These are phyloP conservation scores for Rallus crepitans DNA, from an alignment of 2,797 vertebrate genomes.

Conservation along the genomic window DNA sequence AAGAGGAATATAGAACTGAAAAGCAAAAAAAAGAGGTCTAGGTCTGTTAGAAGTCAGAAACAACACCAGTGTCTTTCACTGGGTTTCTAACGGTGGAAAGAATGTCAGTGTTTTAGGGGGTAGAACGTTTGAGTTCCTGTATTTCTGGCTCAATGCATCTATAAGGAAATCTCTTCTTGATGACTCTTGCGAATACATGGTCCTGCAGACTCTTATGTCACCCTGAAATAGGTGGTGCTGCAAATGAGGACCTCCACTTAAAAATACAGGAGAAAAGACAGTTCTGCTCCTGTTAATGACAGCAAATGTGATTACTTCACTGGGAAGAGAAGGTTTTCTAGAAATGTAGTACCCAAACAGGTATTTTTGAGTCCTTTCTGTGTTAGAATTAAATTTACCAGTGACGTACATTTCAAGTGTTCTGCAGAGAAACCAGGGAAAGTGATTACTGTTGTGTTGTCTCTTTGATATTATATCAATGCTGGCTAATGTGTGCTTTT, in stretches of 20 bases:
- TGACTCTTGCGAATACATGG: not conserved
- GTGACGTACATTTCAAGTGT: not conserved
- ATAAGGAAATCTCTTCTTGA: not conserved
- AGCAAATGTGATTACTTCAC: not conserved
- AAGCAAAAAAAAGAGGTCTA: not conserved
- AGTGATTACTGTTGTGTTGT: not conserved
- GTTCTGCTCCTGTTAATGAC: not conserved
- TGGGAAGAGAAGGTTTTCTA: not conserved
- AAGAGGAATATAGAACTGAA: not conserved
- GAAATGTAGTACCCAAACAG: not conserved
- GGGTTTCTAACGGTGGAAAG: not conserved
- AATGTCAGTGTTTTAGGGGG: not conserved
- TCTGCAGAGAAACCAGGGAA: not conserved
- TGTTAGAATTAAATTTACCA: not conserved
- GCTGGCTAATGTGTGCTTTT: not conserved
- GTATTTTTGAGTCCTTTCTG: not conserved
- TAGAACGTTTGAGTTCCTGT: not conserved
- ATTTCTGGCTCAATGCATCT: not conserved
- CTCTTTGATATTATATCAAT: not conserved
- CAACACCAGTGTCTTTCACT: not conserved
- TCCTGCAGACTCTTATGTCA: accelerated
- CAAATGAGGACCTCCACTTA: not conserved
- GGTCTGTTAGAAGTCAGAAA: not conserved
- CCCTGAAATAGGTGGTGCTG: not conserved
- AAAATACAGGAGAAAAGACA: not conserved